These are phyloP conservation scores for Eulimnadia texana DNA, from an alignment of 1,140 invertebrate genomes.

Conservation along the genomic window DNA sequence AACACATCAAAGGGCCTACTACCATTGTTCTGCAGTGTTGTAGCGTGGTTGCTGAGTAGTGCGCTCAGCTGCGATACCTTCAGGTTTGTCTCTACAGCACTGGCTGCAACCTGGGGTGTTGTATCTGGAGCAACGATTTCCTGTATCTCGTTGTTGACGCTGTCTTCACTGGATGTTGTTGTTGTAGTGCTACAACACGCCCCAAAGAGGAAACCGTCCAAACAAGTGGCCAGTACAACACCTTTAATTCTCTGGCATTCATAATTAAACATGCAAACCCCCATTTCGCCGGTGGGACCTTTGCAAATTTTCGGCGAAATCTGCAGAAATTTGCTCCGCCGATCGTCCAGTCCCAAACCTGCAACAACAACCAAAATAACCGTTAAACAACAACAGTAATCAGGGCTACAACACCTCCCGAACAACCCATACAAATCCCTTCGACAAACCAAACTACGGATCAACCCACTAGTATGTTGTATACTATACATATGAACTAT, in stretches of 20 bases:
- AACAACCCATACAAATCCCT: too few species aligned
- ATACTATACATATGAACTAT: too few species aligned
- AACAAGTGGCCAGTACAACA: conserved; percentile 70
- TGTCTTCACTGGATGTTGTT: not conserved
- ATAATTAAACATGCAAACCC: conserved; percentile 89
- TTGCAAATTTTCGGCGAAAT: conserved; percentile 20
- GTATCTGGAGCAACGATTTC: not conserved
- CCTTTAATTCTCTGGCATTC: conserved; percentile 66
- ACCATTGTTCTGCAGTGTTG: not conserved
- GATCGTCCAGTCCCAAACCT: not conserved
- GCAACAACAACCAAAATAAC: too few species aligned
- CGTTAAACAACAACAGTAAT: too few species aligned
- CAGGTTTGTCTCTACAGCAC: not conserved
- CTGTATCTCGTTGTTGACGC: not conserved
- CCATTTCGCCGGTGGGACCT: conserved; percentile 32
- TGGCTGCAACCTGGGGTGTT: not conserved
- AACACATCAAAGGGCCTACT: too few species aligned
- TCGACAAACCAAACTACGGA: too few species aligned
- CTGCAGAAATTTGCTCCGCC: conserved; percentile 10
- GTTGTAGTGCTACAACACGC: conserved; percentile 48
- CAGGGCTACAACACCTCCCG: too few species aligned
- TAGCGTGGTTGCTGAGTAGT: not conserved
- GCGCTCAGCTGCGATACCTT: not conserved
- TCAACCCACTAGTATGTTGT: too few species aligned
- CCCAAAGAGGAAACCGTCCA: conserved; percentile 81